Evolutionary conservation across 2,113 vertebrate genomes (phyloP), one percentile per base, ranked within the genome.

Genomic region (Balaenoptera acutorostrata): DNA sequence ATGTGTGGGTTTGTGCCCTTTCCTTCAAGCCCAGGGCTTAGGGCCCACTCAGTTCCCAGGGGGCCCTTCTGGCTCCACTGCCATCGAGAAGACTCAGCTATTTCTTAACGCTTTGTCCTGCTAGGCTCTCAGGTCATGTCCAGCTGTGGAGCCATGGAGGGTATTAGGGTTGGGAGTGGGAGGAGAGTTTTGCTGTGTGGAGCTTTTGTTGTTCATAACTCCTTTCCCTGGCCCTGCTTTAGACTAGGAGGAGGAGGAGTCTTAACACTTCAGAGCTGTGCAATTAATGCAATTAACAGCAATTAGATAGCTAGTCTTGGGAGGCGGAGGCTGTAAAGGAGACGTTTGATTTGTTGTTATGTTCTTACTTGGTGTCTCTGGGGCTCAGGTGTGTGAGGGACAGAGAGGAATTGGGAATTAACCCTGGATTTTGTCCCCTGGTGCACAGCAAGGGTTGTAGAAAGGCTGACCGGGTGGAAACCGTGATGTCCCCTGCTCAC

Each of bases 221-320:
- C 39, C n/a, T 96, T 94, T 25, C 49, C 80, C 63, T 44, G 77
- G 85, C 25, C 75, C 82, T 91, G 68, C 20, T n/a, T 91, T 81
- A 39, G 49, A 75, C 15, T n/a, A 21, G 49, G 44, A 66, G 80
- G 72, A 71, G 52, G 72, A 71, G 52, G 52, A 74, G 85, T 49
- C 77, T 66, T 63, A 31, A 77, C 63, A n/a, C 83, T 93, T 82
- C 61, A 87, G 96, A 95, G 59, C 92, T 78, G 4, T 96, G 92
- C 92, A 95, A 82, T 97, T 97, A 96, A 93, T 97, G 49, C 96
- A 97, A 85, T 97, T 97, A 98, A 78, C 95, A 96, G 80, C 97
- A 82, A 95, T 98, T 97, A 97, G 93, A 71, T 71, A 82, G 97
- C 96, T 93, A 86, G 97, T 95, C 96, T 92, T 97, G 96, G 89